phyloP scores from a whole-genome alignment of 1,140 invertebrate genomes.

The Oryctes rhinoceros region DNA sequence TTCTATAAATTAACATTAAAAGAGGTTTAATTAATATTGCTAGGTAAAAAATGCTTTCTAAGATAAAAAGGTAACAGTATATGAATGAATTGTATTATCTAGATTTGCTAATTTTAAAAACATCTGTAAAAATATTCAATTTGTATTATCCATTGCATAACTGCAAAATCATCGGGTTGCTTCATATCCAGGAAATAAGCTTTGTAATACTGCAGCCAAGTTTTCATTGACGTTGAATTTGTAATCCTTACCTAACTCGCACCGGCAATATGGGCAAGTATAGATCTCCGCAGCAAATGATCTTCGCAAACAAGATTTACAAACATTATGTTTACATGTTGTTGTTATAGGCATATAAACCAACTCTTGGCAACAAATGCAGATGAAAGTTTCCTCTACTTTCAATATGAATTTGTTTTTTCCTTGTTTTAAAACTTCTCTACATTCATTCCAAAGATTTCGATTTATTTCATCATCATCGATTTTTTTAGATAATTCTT shows the following conservation, averaged over 20 bases:
- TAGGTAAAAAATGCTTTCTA: too few species aligned
- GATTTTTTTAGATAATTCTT: constrained; percentile 66
- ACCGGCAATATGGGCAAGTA: constrained; percentile 75
- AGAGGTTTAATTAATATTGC: too few species aligned
- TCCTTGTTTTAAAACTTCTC: constrained; percentile 60
- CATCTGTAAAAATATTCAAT: too few species aligned
- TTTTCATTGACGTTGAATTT: constrained; percentile 66
- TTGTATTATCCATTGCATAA: not conserved
- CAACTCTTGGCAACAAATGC: constrained; percentile 83
- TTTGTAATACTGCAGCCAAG: constrained; percentile 59
- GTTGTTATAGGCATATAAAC: constrained; percentile 79
- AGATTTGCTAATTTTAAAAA: too few species aligned
- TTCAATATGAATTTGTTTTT: constrained; percentile 71
- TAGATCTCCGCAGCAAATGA: constrained; percentile 74
- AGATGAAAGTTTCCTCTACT: constrained; percentile 75
- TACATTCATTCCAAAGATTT: constrained; percentile 75
- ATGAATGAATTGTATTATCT: too few species aligned
- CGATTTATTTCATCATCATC: constrained; percentile 64
- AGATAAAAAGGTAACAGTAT: too few species aligned
- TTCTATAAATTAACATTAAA: too few species aligned
- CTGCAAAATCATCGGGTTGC: constrained; percentile 26
- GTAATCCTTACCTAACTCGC: constrained; percentile 67
- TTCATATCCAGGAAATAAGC: constrained; percentile 55
- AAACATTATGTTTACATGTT: constrained; percentile 80
- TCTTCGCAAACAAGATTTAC: constrained; percentile 72